Conservation (phyloP, 53 echinoderm and acorn worm genomes). For the Temnopleurus reevesii region DNA sequence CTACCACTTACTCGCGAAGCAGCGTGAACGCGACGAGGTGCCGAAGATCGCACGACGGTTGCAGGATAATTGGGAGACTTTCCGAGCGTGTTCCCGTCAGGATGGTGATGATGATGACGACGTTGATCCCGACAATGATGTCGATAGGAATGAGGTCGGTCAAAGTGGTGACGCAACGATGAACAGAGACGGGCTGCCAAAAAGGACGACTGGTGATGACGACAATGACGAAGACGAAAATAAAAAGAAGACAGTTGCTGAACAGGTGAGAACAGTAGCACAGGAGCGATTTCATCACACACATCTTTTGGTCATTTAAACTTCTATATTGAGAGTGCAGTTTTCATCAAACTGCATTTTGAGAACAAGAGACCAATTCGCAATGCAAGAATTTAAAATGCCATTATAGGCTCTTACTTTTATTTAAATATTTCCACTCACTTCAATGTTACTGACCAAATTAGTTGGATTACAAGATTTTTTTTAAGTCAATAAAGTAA, state of each 20-base stretch:
- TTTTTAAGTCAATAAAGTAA: too few species aligned
- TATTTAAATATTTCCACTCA: too few species aligned
- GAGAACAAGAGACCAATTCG: too few species aligned
- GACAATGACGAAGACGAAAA: not conserved
- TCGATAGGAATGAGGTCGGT: not conserved
- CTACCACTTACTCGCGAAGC: conserved; percentile 72
- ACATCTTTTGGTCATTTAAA: too few species aligned
- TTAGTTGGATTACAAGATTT: too few species aligned
- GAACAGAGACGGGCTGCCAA: not conserved
- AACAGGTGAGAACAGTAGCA: not conserved
- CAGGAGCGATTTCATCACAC: too few species aligned
- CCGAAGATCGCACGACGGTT: conserved; percentile 38
- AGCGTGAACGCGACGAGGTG: conserved; percentile 60
- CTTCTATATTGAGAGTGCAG: too few species aligned
- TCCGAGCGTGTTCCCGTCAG: conserved; percentile 41
- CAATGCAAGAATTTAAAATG: too few species aligned
- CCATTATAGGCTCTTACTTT: too few species aligned
- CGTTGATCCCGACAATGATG: not conserved
- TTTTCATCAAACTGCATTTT: too few species aligned
- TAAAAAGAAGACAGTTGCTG: not conserved
- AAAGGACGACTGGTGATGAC: not conserved
- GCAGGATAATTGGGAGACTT: conserved; percentile 29
- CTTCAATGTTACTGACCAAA: too few species aligned
- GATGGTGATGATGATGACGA: not conserved
- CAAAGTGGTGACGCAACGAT: not conserved